Evolutionary conservation across 2,797 vertebrate species (phyloP), one percentile per base, ranked within the genome.

Genomic region (Halcyon smyrnensis): DNA sequence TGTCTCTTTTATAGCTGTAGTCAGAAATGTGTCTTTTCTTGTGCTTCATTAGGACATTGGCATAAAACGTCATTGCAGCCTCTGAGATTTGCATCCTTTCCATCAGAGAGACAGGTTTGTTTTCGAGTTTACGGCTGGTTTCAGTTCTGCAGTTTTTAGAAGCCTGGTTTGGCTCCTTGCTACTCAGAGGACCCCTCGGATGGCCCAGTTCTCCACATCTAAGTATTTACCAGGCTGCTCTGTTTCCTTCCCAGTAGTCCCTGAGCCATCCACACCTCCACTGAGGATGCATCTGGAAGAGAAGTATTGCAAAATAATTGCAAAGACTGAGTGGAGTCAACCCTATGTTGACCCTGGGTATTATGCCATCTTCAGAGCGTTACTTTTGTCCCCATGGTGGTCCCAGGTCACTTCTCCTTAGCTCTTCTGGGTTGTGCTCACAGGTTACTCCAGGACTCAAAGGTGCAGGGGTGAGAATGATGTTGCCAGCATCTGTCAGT

Each of bases 1-100:
- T 91, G 51, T 64, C 79, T 94, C 79, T 37, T 76, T 87, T 64
- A 36, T 50, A 73, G 73, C 53, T 68, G 6, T 11, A 46, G 59
- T 79, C 87, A 85, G 63, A 76, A 81, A 75, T 4, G 32, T 74
- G 67, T 53, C 65, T 91, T 64, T 82, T 8, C 86, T 77, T 24
- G 56, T 77, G 79, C 93, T 91, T 87, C 91, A 64, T 87, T 68
- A 89, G 91, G 79, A 60, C 84, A 70, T 4, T 59, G 91, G 81
- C 89, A 91, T 63, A 39, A 74, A 89, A 9, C 1, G 0, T 3
- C 93, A 41, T 51, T 25, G 78, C 71, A 87, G 71, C 50, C 71
- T 91, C 75, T 28, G 65, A 27, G 27, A 50, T 75, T 46, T 67
- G 16, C 65, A 59, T 59, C 62, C 57, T 81, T 41, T 27, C 71